Percentiles rank a stretch among this genome's conserved stretches.
These are phyloP conservation scores for Perca fluviatilis DNA, from an alignment of 2,113 vertebrate genomes.

Conservation along the genomic window DNA sequence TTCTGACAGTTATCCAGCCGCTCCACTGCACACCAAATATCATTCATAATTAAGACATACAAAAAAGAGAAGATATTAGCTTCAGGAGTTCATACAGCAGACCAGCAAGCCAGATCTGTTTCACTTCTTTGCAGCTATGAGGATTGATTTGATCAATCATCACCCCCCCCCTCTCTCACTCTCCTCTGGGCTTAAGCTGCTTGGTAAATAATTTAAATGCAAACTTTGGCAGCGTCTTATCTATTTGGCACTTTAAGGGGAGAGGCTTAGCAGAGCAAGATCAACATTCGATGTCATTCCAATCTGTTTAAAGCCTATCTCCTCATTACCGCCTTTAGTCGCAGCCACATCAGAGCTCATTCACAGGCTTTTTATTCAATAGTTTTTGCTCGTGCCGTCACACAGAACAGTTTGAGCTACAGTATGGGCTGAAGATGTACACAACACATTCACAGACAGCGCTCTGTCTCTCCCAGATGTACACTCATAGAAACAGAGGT, in stretches of 20 bases:
- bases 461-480: neutral
- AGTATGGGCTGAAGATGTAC: neutral
- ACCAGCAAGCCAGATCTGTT: slow-evolving; percentile 32
- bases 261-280: slow-evolving; percentile 7
- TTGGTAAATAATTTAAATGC: slow-evolving; percentile 57
- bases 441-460: neutral
- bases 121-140: slow-evolving; percentile 34
- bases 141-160: slow-evolving; percentile 58
- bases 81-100: slow-evolving; percentile 42
- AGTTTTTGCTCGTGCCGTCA: neutral
- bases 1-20: slow-evolving; percentile 49
- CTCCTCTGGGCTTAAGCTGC: slow-evolving; percentile 9
- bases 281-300: slow-evolving; percentile 1
- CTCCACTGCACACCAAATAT: slow-evolving; percentile 62
- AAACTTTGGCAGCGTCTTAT: slow-evolving; percentile 36
- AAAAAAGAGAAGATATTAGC: slow-evolving; percentile 51
- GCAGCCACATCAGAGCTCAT: neutral
- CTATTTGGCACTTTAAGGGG: slow-evolving; percentile 1
- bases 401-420: neutral
- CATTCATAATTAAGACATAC: slow-evolving; percentile 68
- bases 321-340: neutral
- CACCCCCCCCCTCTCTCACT: neutral
- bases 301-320: slow-evolving; percentile 6
- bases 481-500: neutral
- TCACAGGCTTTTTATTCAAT: slow-evolving; percentile 5